Evolutionary conservation across 2,113 vertebrate genomes (phyloP).

Genomic region (Lipophrys pholis): DNA sequence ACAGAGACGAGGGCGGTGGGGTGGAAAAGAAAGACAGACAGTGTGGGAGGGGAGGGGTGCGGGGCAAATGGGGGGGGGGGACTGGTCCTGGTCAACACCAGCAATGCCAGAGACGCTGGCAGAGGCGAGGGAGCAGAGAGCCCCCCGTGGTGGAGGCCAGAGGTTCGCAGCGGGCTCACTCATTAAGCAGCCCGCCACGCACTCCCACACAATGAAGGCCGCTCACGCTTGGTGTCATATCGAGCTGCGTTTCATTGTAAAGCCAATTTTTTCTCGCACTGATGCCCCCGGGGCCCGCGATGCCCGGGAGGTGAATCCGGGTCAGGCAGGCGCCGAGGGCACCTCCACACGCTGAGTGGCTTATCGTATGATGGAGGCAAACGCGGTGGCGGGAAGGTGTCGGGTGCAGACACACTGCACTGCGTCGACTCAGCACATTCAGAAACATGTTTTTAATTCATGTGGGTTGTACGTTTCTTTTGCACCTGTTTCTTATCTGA

Average conservation of each 20-base stretch:
- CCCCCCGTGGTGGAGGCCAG: slow-evolving; percentile 18
- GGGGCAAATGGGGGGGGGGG: background rate
- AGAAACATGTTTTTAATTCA: background rate
- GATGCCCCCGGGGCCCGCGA: slow-evolving; percentile 7
- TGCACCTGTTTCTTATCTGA: slow-evolving; percentile 2
- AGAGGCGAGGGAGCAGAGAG: slow-evolving; percentile 19
- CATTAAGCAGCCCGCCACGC: slow-evolving; percentile 54
- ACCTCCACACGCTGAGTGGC: slow-evolving; percentile 26
- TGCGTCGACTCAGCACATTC: background rate
- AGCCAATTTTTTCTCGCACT: slow-evolving; percentile 26
- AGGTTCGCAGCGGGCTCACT: slow-evolving; percentile 50
- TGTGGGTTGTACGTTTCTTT: background rate
- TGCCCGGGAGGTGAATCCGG: slow-evolving; percentile 44
- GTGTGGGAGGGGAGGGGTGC: background rate
- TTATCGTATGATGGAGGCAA: slow-evolving; percentile 8
- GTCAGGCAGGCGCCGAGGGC: slow-evolving; percentile 36
- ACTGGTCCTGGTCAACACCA: slow-evolving; percentile 48
- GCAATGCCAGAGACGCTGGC: slow-evolving; percentile 15
- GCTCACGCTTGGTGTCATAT: slow-evolving; percentile 38
- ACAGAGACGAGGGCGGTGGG: slow-evolving; percentile 19
- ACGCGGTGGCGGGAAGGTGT: background rate
- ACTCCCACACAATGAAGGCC: slow-evolving; percentile 32
- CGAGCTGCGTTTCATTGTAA: slow-evolving; percentile 38
- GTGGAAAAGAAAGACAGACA: slow-evolving; percentile 19
- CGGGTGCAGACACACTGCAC: background rate